A percentile compares a stretch with the other conserved stretches of the same genome.
Conservation (phyloP, 2,888 invertebrate genomes). For the Drosophila histrio region DNA sequence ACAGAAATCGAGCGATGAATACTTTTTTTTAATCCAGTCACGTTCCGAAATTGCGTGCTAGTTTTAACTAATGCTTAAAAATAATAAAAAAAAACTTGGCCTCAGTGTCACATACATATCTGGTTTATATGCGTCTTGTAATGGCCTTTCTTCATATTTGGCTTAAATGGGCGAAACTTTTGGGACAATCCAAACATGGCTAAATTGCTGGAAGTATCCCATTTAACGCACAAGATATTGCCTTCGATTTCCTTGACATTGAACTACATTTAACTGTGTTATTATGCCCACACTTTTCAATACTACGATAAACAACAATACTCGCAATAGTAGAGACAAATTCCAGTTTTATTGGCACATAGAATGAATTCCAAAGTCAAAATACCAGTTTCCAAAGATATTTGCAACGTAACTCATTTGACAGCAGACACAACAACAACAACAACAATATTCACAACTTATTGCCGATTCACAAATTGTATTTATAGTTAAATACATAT, state of each 20-base stretch:
- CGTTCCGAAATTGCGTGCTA: constrained; percentile 61
- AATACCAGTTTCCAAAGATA: constrained; percentile 53
- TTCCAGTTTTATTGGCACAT: constrained; percentile 50
- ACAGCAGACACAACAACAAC: constrained; percentile 36
- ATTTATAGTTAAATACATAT: constrained; percentile 32
- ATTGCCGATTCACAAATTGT: constrained; percentile 37
- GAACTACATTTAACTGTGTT: constrained; percentile 62
- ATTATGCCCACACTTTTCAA: constrained; percentile 24
- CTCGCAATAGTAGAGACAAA: constrained; percentile 19
- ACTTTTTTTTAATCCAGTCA: constrained; percentile 46
- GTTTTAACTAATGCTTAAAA: constrained; percentile 57
- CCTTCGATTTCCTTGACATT: constrained; percentile 68
- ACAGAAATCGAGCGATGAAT: constrained; percentile 62
- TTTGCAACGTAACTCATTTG: constrained; percentile 50
- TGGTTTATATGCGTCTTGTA: constrained; percentile 29
- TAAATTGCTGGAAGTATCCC: constrained; percentile 10
- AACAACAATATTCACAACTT: constrained; percentile 20
- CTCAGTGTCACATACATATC: constrained; percentile 37
- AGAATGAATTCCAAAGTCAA: constrained; percentile 67
- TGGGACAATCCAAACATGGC: constrained; percentile 10
- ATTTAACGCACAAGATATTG: background rate
- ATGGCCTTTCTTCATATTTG: constrained; percentile 36
- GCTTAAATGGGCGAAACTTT: constrained; percentile 30
- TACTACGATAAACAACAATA: background rate
- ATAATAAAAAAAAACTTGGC: constrained; percentile 12